phyloP scores from a whole-genome alignment of 2,888 invertebrate species.

The Drosophila nigritarsus region DNA sequence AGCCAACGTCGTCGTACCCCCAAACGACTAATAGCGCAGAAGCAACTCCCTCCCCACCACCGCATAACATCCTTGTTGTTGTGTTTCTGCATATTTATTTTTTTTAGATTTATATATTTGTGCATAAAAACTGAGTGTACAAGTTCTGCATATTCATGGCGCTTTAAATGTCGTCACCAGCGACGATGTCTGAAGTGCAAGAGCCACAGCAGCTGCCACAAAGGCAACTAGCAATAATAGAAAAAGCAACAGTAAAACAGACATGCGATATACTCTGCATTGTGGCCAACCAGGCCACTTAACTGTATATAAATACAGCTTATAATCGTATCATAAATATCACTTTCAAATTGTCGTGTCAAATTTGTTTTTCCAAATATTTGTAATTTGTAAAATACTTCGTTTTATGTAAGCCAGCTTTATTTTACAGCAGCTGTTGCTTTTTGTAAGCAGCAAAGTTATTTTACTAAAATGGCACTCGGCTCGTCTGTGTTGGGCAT shows the following conservation, averaged over 20 bases:
- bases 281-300: not conserved
- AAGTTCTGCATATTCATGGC: conserved; percentile 81
- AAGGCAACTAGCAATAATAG: conserved; percentile 63
- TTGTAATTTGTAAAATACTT: not conserved
- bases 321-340: not conserved
- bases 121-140: conserved; percentile 74
- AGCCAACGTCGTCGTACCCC: conserved; percentile 17
- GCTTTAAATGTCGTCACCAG: conserved; percentile 77
- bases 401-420: not conserved
- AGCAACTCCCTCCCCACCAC: conserved; percentile 10
- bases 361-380: not conserved
- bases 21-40: conserved; percentile 66
- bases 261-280: conserved; percentile 43
- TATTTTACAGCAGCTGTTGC: not conserved
- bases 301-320: not conserved
- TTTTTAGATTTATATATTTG: conserved; percentile 61
- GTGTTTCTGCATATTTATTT: conserved; percentile 27
- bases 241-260: conserved; percentile 24
- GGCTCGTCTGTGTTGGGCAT: conserved; percentile 2
- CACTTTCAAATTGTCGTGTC: not conserved
- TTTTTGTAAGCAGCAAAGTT: not conserved
- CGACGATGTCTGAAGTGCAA: conserved; percentile 68
- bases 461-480: not conserved
- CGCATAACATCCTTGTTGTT: conserved; percentile 43
- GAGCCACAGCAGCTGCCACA: conserved; percentile 58